A percentile compares a stretch with the other conserved stretches of the same genome.
Conservation (phyloP, 2,797 vertebrate genomes). For the Pangasius macronema region DNA sequence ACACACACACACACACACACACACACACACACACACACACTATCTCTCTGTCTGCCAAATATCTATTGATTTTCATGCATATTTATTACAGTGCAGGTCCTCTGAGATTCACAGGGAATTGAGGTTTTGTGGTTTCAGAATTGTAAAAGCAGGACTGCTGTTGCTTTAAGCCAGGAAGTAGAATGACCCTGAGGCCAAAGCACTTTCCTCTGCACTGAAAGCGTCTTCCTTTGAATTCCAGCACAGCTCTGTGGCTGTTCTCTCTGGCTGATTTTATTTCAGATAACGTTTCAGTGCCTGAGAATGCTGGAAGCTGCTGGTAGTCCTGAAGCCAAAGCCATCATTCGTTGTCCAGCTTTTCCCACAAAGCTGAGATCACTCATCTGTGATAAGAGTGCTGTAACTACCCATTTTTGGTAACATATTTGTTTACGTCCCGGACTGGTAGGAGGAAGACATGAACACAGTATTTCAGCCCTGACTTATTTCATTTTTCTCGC, state of each 20-base stretch:
- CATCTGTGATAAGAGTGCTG: background rate
- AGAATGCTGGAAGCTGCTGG: conserved; percentile 2
- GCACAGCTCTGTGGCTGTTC: background rate
- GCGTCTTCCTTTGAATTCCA: conserved; percentile 11
- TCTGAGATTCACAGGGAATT: background rate
- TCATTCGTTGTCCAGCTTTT: background rate
- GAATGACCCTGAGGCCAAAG: background rate
- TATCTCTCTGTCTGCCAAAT: conserved; percentile 60
- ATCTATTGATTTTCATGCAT: conserved; percentile 76
- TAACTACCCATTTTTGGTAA: background rate
- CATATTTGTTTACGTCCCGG: background rate
- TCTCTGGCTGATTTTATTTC: background rate
- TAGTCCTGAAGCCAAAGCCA: background rate
- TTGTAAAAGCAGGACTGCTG: background rate
- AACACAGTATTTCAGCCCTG: background rate
- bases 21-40: conserved; percentile 3
- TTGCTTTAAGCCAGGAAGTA: background rate
- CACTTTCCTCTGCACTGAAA: background rate
- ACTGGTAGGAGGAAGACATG: background rate
- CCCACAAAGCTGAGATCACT: background rate
- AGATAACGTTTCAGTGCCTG: background rate
- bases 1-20: too few species aligned
- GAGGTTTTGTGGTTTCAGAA: background rate
- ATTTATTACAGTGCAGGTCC: conserved; percentile 67
- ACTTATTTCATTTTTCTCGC: background rate